These are phyloP conservation scores for Phytoseiulus persimilis DNA, from an alignment of 2,888 invertebrate species.

Conservation along the genomic window DNA sequence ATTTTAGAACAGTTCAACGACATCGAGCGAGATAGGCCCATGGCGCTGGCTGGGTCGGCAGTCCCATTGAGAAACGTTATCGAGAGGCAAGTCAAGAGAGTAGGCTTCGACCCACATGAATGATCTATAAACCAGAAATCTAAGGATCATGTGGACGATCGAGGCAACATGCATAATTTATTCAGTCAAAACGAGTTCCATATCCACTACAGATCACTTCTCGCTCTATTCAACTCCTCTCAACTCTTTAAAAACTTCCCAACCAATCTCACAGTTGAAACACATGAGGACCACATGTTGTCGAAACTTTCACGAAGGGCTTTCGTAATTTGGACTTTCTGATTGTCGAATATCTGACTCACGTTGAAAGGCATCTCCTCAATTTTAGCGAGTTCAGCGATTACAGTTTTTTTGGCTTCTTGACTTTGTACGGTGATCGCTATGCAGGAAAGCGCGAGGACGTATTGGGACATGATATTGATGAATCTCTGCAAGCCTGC, in stretches of 20 bases:
- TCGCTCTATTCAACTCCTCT: not conserved
- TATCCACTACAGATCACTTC: not conserved
- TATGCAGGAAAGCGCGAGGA: constrained; percentile 22
- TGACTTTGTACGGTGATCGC: constrained; percentile 11
- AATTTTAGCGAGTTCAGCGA: not conserved
- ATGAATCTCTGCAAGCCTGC: not conserved
- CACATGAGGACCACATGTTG: not conserved
- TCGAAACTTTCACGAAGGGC: not conserved
- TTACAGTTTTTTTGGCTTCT: constrained; percentile 10
- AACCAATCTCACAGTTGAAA: not conserved
- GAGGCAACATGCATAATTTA: not conserved
- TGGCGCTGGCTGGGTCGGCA: no score
- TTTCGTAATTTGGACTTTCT: not conserved
- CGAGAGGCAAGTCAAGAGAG: no score
- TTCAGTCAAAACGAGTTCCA: not conserved
- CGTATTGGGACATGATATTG: not conserved
- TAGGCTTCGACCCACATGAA: not conserved
- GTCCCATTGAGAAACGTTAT: no score
- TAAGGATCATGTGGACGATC: no score
- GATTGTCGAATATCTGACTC: not conserved
- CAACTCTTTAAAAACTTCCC: not conserved
- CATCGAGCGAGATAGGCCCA: no score
- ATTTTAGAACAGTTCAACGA: no score
- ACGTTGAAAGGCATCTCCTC: constrained; percentile 7
- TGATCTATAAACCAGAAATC: not conserved